Evolutionary conservation across 2,888 invertebrate species (phyloP).

Genomic region (Melanchra persicariae): DNA sequence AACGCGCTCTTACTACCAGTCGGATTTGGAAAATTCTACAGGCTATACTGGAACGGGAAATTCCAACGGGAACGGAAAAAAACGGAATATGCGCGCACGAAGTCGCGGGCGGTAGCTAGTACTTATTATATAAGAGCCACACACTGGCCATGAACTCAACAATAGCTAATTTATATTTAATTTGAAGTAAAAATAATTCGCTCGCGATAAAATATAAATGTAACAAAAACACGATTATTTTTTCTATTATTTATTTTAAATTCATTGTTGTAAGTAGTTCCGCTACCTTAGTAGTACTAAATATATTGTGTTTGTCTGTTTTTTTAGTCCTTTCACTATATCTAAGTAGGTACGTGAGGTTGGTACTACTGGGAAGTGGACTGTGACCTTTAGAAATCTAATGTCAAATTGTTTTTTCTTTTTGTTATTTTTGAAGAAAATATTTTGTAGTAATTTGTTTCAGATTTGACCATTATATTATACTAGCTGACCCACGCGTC

Average conservation of each 20-base stretch:
- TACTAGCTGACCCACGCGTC: no score
- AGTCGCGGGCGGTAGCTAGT: no score
- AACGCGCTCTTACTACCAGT: no score
- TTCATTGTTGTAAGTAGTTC: slow-evolving; percentile 12
- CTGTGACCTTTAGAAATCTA: slow-evolving; percentile 20
- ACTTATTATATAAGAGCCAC: neutral
- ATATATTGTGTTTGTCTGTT: slow-evolving; percentile 15
- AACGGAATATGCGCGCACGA: no score
- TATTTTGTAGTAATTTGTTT: neutral
- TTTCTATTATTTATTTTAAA: slow-evolving; percentile 22
- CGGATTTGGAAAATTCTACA: no score
- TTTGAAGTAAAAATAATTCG: slow-evolving; percentile 3
- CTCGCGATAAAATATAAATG: slow-evolving; percentile 22
- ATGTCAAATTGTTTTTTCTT: slow-evolving; percentile 1
- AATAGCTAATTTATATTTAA: slow-evolving; percentile 11
- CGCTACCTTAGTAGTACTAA: slow-evolving; percentile 3
- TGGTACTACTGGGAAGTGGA: slow-evolving; percentile 34
- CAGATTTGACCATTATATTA: neutral
- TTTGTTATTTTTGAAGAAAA: neutral
- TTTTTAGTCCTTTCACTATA: slow-evolving; percentile 34
- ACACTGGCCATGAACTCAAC: neutral
- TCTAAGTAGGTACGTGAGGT: slow-evolving; percentile 30
- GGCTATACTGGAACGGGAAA: no score
- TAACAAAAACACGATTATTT: slow-evolving; percentile 3
- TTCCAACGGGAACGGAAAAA: no score